Evolutionary conservation across 2,888 invertebrate species (phyloP).

Genomic region (Clitarchus hookeri): DNA sequence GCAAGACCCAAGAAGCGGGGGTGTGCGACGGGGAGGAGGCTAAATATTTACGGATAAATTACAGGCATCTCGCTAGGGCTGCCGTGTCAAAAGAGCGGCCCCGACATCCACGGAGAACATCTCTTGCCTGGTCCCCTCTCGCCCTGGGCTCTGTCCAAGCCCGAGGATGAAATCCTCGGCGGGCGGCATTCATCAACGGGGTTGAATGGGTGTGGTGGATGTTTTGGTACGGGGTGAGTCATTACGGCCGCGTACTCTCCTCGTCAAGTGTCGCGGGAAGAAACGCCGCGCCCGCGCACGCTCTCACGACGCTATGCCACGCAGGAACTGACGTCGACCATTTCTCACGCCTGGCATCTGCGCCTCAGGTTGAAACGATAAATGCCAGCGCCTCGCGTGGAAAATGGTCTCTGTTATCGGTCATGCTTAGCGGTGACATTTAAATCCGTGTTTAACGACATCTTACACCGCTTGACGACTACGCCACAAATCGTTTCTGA

Average conservation of each 20-base stretch:
- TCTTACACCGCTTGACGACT: too few relatives aligned
- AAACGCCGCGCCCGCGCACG: too few relatives aligned
- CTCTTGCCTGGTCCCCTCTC: neutral
- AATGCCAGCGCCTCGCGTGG: neutral
- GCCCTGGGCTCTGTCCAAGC: neutral
- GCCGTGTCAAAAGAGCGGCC: neutral
- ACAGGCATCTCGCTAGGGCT: slow-evolving; percentile 10
- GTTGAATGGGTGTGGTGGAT: neutral
- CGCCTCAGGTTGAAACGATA: too few relatives aligned
- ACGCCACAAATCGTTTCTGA: too few relatives aligned
- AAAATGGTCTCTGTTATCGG: too few relatives aligned
- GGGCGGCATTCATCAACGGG: neutral
- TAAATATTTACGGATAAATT: slow-evolving; percentile 36
- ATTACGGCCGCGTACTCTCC: neutral
- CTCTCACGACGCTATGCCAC: too few relatives aligned
- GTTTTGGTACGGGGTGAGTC: neutral
- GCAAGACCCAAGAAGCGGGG: neutral
- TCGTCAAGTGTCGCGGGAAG: too few relatives aligned
- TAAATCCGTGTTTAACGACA: too few relatives aligned
- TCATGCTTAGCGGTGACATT: too few relatives aligned
- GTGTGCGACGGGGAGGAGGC: neutral
- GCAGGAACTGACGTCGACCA: neutral
- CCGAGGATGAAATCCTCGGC: neutral
- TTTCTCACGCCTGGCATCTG: neutral
- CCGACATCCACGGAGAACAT: neutral